Base-by-base conservation (phyloP, 2,888 invertebrate species). In the Cactoblastis cactorum region DNA sequence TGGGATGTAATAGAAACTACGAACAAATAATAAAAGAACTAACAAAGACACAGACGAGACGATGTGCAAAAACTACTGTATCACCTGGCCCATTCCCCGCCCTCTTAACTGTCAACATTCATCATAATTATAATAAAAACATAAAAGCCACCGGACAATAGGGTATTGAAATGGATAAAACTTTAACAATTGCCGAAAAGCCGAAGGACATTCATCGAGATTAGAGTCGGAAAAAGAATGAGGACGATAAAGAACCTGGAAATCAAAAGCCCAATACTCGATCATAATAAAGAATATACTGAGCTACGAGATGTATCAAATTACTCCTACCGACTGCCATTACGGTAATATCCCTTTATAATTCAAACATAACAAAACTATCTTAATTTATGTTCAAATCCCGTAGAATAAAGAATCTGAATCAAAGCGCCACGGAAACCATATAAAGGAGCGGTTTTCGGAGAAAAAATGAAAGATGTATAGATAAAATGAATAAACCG, bases 301-400 rank as follows among this genome's bases (percentile, higher is more conserved):
- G 67, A 62, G 67, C 63, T 64, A 66, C 64, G 73, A 76, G 71
- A 69, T 67, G 71, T 86, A 87, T 89, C 87, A 85, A 80, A 83
- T 88, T 85, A 84, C 88, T 78, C 80, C 81, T 84, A 86, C 86
- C 86, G 79, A 83, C 85, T 84, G 83, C 83, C 83, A 87, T 87
- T 88, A 86, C 81, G 74, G 80, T 84, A 84, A 86, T 83, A 83
- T 74, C 74, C 86, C 80, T 80, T 77, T 82, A 86, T 86, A 86
- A 85, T 74, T 88, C 86, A 86, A 85, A 84, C 69, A 76, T 74
- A 85, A 87, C 83, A 83, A 86, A 88, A 85, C 78, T 71, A 82
- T 76, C 67, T 59, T 71, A 87, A 88, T 89, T 88, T 88, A 88
- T 82, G 75, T 66, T 74, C 71, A 71, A 71, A 79, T 82, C 80